phyloP scores from a whole-genome alignment of 2,888 invertebrate genomes.

The Rhaphigaster nebulosa region DNA sequence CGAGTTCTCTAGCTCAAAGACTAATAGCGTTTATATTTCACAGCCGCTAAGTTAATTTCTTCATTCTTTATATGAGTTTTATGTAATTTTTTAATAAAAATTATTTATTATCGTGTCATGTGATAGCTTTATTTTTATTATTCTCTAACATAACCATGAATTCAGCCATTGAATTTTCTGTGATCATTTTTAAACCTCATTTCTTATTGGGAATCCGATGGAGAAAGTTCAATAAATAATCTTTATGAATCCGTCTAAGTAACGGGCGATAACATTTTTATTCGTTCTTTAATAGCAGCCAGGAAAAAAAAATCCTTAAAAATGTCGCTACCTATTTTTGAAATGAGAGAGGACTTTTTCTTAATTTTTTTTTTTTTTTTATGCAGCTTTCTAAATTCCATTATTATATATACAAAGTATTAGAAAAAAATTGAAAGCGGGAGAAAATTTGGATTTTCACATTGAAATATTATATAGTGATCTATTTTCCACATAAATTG shows the following conservation, averaged over 20 bases:
- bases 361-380: neutral
- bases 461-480: too few relatives aligned
- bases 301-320: neutral
- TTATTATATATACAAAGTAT: neutral
- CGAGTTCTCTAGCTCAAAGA: neutral
- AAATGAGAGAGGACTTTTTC: neutral
- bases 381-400: neutral
- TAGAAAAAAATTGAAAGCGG: too few relatives aligned
- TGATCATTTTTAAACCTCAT: neutral
- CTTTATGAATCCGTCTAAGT: neutral
- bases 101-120: neutral
- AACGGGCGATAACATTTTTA: neutral
- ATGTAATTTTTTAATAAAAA: neutral
- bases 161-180: neutral
- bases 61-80: slow-evolving; percentile 1
- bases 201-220: neutral
- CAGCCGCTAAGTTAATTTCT: neutral
- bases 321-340: neutral
- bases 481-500: too few relatives aligned
- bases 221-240: neutral
- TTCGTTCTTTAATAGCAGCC: neutral
- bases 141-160: neutral
- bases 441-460: too few relatives aligned
- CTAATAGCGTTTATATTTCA: slow-evolving; percentile 27
- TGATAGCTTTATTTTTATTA: neutral